These are phyloP conservation scores for Phalacrocorax carbo DNA, from an alignment of 2,113 vertebrate species.

Conservation along the genomic window DNA sequence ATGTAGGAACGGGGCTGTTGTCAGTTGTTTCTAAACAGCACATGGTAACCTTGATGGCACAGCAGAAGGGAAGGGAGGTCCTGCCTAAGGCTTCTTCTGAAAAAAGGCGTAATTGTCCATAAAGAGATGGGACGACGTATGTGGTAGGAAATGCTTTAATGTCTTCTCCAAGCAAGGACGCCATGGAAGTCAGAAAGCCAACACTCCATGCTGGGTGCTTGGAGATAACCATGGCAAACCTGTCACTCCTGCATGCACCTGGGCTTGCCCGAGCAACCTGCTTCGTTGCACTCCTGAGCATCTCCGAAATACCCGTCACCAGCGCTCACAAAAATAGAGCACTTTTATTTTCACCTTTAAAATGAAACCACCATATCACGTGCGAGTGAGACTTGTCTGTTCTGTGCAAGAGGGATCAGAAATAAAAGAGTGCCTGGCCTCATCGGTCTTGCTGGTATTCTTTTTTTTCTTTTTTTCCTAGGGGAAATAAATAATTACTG, in stretches of 20 bases:
- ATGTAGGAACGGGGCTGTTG: not conserved
- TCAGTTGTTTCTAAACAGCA: not conserved
- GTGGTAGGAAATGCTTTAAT: not conserved
- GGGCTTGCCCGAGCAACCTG: rapidly evolving
- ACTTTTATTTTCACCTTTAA: not conserved
- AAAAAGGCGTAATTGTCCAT: rapidly evolving
- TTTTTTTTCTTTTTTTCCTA: too few relatives aligned
- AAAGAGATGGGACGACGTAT: not conserved
- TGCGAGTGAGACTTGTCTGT: rapidly evolving
- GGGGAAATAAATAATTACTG: not conserved
- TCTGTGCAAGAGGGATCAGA: not conserved
- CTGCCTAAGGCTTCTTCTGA: not conserved
- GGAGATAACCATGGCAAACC: not conserved
- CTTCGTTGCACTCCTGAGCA: rapidly evolving
- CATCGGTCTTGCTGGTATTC: not conserved
- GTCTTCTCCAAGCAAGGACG: not conserved
- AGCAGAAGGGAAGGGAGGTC: not conserved
- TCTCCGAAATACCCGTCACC: not conserved
- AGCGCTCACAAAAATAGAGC: not conserved
- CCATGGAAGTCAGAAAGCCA: not conserved
- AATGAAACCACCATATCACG: rapidly evolving
- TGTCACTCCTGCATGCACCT: rapidly evolving
- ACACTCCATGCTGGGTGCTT: rapidly evolving
- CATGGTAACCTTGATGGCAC: not conserved
- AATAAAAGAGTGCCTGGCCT: not conserved